These are phyloP conservation scores for Cebidichthys violaceus DNA, from an alignment of 2,113 vertebrate genomes.

Conservation along the genomic window DNA sequence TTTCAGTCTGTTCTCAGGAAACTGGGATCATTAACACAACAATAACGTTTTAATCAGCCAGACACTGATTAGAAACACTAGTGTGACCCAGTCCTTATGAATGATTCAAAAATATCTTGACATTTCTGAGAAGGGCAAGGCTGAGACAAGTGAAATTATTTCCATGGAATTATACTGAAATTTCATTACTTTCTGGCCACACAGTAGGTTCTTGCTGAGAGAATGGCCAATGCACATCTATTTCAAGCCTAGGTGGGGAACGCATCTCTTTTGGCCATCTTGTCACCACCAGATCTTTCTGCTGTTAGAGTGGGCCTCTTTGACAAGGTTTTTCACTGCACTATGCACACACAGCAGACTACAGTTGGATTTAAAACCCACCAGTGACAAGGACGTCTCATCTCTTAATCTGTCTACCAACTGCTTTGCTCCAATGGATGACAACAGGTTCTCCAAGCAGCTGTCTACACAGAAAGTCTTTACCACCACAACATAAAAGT, in stretches of 20 bases:
- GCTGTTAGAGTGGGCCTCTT: conserved; percentile 2
- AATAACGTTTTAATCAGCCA: neutral
- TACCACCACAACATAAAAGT: conserved; percentile 26
- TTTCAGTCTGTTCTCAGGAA: neutral
- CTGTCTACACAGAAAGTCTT: conserved; percentile 29
- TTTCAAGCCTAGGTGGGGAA: conserved; percentile 13
- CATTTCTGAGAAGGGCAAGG: neutral
- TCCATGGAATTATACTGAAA: conserved; percentile 9
- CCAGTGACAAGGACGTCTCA: conserved; percentile 55
- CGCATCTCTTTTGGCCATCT: conserved; percentile 28
- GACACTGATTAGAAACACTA: neutral
- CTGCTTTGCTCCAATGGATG: conserved; percentile 45
- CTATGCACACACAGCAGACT: conserved; percentile 25
- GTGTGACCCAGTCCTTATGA: neutral
- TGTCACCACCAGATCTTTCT: conserved; percentile 19
- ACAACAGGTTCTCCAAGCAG: conserved; percentile 37
- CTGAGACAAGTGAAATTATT: neutral
- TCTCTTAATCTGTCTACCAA: conserved; percentile 55
- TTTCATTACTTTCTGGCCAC: conserved; percentile 11
- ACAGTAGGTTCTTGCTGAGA: conserved; percentile 8
- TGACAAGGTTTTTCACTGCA: conserved; percentile 5
- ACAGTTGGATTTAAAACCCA: conserved; percentile 43
- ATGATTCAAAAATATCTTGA: conserved; percentile 11
- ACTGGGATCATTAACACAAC: conserved; percentile 9
- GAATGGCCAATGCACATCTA: conserved; percentile 8